Evolutionary conservation across 2,888 invertebrate species (phyloP).

Genomic region (Iselma pallidipennis): DNA sequence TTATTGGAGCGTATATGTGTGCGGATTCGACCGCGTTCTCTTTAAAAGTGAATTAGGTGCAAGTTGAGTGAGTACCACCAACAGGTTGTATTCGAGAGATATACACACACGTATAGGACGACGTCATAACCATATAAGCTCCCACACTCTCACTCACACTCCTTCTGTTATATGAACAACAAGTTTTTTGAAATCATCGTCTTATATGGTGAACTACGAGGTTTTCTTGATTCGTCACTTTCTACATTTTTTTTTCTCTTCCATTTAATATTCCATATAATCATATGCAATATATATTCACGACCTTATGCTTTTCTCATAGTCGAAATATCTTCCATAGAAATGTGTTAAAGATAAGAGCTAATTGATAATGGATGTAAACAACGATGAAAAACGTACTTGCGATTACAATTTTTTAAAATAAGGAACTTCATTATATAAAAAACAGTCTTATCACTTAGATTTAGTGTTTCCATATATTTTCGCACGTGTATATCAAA

Average conservation of each 20-base stretch:
- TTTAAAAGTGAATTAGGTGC: constrained; percentile 39
- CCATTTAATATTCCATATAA: too few relatives aligned
- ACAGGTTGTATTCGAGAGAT: constrained; percentile 29
- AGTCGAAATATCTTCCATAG: not conserved
- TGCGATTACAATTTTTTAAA: not conserved
- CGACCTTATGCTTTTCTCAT: not conserved
- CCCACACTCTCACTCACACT: not conserved
- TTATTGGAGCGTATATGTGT: constrained; percentile 28
- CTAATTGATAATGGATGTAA: not conserved
- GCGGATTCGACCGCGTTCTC: constrained; percentile 38
- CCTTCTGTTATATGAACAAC: constrained; percentile 38
- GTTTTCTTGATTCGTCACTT: constrained; percentile 44
- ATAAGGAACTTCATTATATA: too few relatives aligned
- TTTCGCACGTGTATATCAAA: not conserved
- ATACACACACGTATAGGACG: constrained; percentile 24
- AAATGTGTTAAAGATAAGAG: not conserved
- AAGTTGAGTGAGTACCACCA: constrained; percentile 23
- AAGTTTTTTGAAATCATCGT: constrained; percentile 43
- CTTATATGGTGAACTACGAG: constrained; percentile 47
- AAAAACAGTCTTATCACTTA: too few relatives aligned
- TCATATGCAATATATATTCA: not conserved
- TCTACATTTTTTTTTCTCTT: not conserved
- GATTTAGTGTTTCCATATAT: too few relatives aligned
- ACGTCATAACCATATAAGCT: not conserved
- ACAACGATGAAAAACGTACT: not conserved